These are phyloP conservation scores for Cyanoliseus patagonus DNA, from an alignment of 2,113 vertebrate genomes.

Conservation along the genomic window DNA sequence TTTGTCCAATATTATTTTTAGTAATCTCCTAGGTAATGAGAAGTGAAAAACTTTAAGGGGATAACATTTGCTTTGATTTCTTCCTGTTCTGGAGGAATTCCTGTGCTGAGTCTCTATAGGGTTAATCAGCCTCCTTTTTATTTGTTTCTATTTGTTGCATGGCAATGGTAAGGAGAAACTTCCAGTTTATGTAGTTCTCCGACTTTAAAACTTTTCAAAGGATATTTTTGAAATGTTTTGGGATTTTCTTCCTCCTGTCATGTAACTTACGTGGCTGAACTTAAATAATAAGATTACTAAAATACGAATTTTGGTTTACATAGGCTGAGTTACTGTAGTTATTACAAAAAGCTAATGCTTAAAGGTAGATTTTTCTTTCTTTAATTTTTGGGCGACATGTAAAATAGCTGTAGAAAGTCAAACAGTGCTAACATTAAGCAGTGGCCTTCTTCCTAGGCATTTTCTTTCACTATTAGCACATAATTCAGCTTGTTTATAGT, in stretches of 20 bases:
- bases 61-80: background rate
- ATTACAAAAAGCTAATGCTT: background rate
- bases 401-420: background rate
- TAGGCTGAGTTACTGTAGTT: background rate
- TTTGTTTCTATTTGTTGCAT: background rate
- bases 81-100: background rate
- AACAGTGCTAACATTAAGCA: background rate
- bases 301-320: background rate
- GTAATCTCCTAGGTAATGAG: background rate
- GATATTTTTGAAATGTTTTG: background rate
- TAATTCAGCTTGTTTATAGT: background rate
- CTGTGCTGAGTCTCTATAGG: background rate
- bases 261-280: background rate
- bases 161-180: background rate
- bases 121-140: background rate
- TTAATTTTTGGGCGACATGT: background rate
- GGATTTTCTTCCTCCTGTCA: background rate
- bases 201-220: background rate
- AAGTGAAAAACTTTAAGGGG: background rate
- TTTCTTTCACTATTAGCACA: background rate
- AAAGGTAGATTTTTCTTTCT: background rate
- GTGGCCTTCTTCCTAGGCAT: background rate
- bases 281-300: background rate
- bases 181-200: background rate
- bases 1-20: background rate